A percentile compares a stretch with the other conserved stretches of the same genome.
phyloP scores from a whole-genome alignment of 1,140 invertebrate species.

The Plutomurus gul region DNA sequence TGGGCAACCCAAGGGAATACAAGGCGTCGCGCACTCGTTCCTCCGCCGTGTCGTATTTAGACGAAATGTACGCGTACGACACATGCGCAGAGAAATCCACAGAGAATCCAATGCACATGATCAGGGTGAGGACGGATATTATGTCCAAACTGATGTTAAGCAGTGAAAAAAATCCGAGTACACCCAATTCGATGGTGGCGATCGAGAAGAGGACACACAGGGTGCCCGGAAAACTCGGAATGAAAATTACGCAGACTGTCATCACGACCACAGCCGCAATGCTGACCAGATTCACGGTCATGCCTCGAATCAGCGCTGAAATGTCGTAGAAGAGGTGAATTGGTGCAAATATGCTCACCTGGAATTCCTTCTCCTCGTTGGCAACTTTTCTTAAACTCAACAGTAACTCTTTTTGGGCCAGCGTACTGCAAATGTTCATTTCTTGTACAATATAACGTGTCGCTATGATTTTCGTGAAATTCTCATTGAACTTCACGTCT shows the following conservation, averaged over 20 bases:
- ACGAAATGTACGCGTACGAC: conserved; percentile 67
- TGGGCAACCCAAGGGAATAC: conserved; percentile 86
- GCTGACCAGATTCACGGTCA: conserved; percentile 88
- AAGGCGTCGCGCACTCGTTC: conserved; percentile 82
- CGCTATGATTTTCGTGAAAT: conserved; percentile 73
- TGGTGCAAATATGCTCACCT: conserved; percentile 92
- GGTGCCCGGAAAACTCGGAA: conserved; percentile 88
- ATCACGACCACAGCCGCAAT: conserved; percentile 92
- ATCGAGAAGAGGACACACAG: conserved; percentile 94
- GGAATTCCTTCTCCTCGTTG: conserved; percentile 59
- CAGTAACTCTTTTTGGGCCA: conserved; percentile 86
- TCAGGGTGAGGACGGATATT: conserved; percentile 95
- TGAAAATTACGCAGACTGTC: conserved; percentile 91
- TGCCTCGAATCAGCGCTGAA: conserved; percentile 85
- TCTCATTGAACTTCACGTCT: conserved; percentile 82
- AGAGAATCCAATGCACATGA: conserved; percentile 98
- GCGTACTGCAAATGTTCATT: conserved; percentile 83
- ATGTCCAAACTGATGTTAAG: conserved; percentile 94
- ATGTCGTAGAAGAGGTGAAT: too few species aligned
- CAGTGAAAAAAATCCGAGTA: conserved; percentile 88
- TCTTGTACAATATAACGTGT: conserved; percentile 89
- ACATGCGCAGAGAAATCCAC: conserved; percentile 64
- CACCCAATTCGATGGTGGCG: conserved; percentile 90
- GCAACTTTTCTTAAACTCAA: conserved; percentile 72
- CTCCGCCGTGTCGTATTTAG: conserved; percentile 69